Evolutionary conservation across 2,113 vertebrate species (phyloP).

Genomic region (Aegotheles bennettii): DNA sequence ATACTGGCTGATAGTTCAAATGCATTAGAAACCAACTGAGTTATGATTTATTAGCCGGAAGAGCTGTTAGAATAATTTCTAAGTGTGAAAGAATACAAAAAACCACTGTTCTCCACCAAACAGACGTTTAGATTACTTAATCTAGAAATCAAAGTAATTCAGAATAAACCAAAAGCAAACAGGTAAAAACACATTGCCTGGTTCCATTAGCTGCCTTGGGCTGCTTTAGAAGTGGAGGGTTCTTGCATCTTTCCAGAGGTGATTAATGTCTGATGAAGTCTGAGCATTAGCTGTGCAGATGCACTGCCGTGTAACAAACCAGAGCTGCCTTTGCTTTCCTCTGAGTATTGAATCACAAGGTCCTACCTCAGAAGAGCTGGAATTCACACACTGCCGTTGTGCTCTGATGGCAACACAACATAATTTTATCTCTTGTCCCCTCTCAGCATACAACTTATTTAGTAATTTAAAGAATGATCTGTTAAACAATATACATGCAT

Average conservation of each 20-base stretch:
- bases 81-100: not conserved
- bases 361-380: constrained; percentile 3
- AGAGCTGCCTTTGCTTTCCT: not conserved
- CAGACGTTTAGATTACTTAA: constrained; percentile 6
- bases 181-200: not conserved
- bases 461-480: constrained; percentile 29
- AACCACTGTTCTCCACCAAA: not conserved
- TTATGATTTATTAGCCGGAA: constrained; percentile 42
- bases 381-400: not conserved
- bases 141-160: not conserved
- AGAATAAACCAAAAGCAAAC: not conserved
- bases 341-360: not conserved
- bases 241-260: not conserved
- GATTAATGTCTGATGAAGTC: not conserved
- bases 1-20: not conserved
- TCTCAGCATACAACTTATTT: constrained; percentile 22
- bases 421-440: not conserved
- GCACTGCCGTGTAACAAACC: not conserved
- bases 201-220: not conserved
- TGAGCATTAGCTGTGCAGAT: not conserved
- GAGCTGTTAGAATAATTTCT: not conserved
- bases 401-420: not conserved
- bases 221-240: not conserved
- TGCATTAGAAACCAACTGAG: not conserved
- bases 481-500: not conserved